Percentiles rank a stretch among this genome's conserved stretches.
Evolutionary conservation across 53 echinoderm and acorn worm species (phyloP).

Genomic region (Holothuria leucospilota): DNA sequence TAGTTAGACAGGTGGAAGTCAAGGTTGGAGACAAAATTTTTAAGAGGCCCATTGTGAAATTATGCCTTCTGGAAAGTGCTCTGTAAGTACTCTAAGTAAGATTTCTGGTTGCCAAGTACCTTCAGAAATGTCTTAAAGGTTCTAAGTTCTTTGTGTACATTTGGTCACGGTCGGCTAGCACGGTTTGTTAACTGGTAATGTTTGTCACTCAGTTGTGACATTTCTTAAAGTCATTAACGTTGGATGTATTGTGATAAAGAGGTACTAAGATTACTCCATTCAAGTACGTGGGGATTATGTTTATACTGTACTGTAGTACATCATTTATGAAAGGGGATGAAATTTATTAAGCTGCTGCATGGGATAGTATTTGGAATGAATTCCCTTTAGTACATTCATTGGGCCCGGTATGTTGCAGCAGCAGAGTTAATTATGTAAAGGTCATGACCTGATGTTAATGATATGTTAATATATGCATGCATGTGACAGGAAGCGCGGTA

Average conservation of each 20-base stretch:
- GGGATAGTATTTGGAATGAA: conserved; percentile 24
- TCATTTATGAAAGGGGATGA: not conserved
- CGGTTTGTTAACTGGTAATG: not conserved
- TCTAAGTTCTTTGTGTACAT: not conserved
- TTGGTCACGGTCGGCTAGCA: not conserved
- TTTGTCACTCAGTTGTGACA: not conserved
- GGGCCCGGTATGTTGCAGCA: conserved; percentile 27
- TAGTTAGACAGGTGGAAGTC: conserved; percentile 45
- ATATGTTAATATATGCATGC: too few species aligned
- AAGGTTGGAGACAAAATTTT: conserved; percentile 34
- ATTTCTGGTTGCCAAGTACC: not conserved
- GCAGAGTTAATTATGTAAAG: too few species aligned
- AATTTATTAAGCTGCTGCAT: conserved; percentile 5
- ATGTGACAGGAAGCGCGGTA: too few species aligned
- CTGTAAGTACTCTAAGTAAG: conserved; percentile 4
- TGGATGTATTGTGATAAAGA: too few species aligned
- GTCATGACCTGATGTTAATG: too few species aligned
- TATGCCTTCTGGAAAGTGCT: conserved; percentile 24
- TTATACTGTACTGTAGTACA: too few species aligned
- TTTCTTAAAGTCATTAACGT: too few species aligned
- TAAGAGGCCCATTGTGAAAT: conserved; percentile 58
- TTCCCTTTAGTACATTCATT: conserved; percentile 14
- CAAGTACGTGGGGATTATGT: too few species aligned
- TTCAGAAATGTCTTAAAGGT: not conserved
- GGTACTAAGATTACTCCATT: too few species aligned